These are phyloP conservation scores for Tursiops truncatus DNA, from an alignment of 2,113 vertebrate species.

Conservation along the genomic window DNA sequence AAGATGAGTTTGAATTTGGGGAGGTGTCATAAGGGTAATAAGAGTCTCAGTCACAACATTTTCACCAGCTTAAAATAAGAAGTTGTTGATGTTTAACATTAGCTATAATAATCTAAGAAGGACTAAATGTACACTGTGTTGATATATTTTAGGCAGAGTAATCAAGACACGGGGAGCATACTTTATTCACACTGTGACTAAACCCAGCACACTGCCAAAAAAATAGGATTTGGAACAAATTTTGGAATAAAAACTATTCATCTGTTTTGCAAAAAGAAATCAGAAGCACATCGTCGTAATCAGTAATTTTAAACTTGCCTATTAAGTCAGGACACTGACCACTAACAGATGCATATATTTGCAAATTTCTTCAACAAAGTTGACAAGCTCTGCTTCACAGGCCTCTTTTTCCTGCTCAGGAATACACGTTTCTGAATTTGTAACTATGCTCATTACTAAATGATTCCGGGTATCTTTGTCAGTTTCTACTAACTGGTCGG, in stretches of 20 bases:
- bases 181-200: conserved; percentile 84
- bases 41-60: conserved; percentile 61
- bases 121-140: conserved; percentile 57
- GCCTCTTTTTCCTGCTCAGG: background rate
- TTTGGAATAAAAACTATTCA: conserved; percentile 85
- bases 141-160: conserved; percentile 80
- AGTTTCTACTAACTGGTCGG: background rate
- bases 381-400: conserved; percentile 59
- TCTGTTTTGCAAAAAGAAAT: conserved; percentile 85
- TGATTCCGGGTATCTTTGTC: background rate
- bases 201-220: conserved; percentile 82
- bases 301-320: conserved; percentile 85
- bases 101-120: conserved; percentile 48
- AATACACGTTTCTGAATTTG: background rate
- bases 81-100: conserved; percentile 77
- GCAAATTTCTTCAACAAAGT: conserved; percentile 77
- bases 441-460: background rate
- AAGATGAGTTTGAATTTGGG: background rate
- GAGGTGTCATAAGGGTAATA: background rate
- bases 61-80: conserved; percentile 77
- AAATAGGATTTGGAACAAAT: conserved; percentile 83
- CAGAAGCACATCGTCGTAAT: conserved; percentile 84
- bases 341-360: conserved; percentile 85
- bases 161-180: conserved; percentile 78
- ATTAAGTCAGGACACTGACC: conserved; percentile 83